A percentile compares a stretch with the other conserved stretches of the same genome.
These are phyloP conservation scores for Desmophyllum pertusum DNA, from an alignment of 92 coral and sea anemone genomes.

Conservation along the genomic window DNA sequence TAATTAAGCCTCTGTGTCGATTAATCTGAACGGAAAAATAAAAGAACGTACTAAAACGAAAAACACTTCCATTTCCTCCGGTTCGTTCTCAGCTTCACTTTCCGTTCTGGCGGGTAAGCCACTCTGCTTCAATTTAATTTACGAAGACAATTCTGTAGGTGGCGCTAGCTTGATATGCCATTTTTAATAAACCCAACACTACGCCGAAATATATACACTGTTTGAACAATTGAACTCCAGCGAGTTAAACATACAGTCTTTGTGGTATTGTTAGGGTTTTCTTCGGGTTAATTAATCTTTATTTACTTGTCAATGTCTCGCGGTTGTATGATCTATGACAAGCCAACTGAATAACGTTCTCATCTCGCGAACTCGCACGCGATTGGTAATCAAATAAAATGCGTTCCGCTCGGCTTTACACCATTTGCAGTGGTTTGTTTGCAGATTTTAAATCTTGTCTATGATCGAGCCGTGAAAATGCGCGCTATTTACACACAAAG, in stretches of 20 bases:
- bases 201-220: conserved; percentile 47
- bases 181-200: conserved; percentile 64
- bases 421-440: conserved; percentile 66
- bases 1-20: conserved; percentile 51
- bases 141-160: conserved; percentile 53
- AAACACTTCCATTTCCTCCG: conserved; percentile 30
- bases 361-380: conserved; percentile 41
- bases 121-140: conserved; percentile 61
- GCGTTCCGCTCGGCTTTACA: conserved; percentile 34
- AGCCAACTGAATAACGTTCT: conserved; percentile 36
- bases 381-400: conserved; percentile 57
- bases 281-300: conserved; percentile 79
- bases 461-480: conserved; percentile 42
- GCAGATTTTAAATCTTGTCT: conserved; percentile 63
- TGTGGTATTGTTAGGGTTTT: conserved; percentile 79
- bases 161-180: conserved; percentile 47
- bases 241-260: conserved; percentile 79
- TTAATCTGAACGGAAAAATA: conserved; percentile 49
- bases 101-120: conserved; percentile 30
- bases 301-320: conserved; percentile 73
- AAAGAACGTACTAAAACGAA: conserved; percentile 48
- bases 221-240: conserved; percentile 71
- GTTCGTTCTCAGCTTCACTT: conserved; percentile 41
- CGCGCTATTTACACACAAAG: conserved; percentile 63
- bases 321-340: conserved; percentile 38